Conservation (phyloP, 2,797 vertebrate species). For the Manis javanica region DNA sequence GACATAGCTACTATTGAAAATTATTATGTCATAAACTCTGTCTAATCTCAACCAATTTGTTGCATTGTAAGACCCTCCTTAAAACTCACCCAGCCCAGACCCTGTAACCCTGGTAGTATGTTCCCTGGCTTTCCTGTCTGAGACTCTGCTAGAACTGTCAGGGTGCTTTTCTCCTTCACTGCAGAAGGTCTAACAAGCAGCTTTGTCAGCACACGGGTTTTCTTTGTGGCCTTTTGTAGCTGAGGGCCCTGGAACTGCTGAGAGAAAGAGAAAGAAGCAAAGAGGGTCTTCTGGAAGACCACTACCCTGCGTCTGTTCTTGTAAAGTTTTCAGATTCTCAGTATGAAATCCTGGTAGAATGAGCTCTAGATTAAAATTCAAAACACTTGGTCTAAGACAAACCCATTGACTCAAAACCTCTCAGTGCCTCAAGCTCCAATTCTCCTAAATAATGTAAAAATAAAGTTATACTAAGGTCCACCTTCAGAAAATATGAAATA, state of each 20-base stretch:
- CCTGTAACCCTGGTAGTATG: not conserved
- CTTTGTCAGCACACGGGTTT: not conserved
- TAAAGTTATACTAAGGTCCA: not conserved
- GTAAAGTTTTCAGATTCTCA: not conserved
- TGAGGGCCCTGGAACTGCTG: not conserved
- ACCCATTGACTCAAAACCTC: not conserved
- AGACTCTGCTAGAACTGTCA: not conserved
- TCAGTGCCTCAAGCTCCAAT: not conserved
- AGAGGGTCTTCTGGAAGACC: not conserved
- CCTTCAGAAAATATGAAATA: conserved; percentile 26
- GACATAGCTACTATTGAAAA: not conserved
- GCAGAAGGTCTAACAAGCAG: not conserved
- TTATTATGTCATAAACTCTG: not conserved
- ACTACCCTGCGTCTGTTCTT: not conserved
- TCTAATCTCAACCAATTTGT: not conserved
- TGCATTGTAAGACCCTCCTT: not conserved
- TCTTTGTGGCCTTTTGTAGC: not conserved
- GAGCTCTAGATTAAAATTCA: not conserved
- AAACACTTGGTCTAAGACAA: not conserved
- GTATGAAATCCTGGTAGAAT: not conserved
- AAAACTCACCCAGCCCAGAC: not conserved
- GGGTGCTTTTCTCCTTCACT: not conserved
- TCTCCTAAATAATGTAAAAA: conserved; percentile 34
- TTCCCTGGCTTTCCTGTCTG: not conserved
- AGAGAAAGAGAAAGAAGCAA: not conserved